phyloP scores from a whole-genome alignment of 2,888 invertebrate genomes.

The Junonia oenone region DNA sequence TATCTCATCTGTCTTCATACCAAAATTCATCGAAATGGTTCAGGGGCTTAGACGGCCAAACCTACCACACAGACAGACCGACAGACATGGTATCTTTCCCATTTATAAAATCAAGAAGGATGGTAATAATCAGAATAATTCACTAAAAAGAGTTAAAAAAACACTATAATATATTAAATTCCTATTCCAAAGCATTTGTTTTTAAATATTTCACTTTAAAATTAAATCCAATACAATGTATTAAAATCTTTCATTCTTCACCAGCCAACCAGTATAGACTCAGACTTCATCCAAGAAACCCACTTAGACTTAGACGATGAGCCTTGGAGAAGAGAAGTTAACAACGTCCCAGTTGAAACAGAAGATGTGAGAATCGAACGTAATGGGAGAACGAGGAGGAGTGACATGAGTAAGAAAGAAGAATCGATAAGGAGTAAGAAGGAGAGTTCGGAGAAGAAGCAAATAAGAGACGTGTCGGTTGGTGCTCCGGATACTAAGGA shows the following conservation, averaged over 20 bases:
- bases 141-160: no score
- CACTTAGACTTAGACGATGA: conserved; percentile 61
- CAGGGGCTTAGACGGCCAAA: no score
- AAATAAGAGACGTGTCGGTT: conserved; percentile 65
- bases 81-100: no score
- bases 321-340: conserved; percentile 55
- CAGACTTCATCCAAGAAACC: conserved; percentile 64
- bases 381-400: conserved; percentile 55
- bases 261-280: conserved; percentile 67
- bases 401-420: conserved; percentile 59
- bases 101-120: no score
- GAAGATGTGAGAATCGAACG: conserved; percentile 57
- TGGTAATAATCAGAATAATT: no score
- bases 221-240: not conserved
- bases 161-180: no score
- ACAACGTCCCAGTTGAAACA: conserved; percentile 42
- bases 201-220: not conserved
- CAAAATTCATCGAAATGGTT: no score
- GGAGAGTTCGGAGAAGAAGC: conserved; percentile 51
- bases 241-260: not conserved
- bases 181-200: no score
- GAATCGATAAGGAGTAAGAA: conserved; percentile 55
- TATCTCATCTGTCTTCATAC: no score
- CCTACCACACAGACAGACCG: no score
- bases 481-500: conserved; percentile 71